Conservation (phyloP, 2,888 invertebrate species). For the Tenodera sinensis region DNA sequence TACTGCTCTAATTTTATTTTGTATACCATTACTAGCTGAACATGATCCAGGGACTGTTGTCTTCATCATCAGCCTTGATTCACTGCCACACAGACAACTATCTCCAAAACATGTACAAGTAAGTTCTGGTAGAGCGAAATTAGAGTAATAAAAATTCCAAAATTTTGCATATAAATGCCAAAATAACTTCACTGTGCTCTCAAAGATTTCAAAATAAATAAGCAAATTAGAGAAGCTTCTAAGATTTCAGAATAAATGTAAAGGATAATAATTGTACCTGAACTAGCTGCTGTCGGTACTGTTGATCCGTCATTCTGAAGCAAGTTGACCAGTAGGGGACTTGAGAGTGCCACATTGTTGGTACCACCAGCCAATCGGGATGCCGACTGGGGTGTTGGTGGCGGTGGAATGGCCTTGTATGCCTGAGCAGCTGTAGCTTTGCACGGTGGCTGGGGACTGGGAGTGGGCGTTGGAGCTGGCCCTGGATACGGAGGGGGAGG, state of each 20-base stretch:
- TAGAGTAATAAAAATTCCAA: no score
- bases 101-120: no score
- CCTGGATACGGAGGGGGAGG: conserved; percentile 47
- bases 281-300: conserved; percentile 12
- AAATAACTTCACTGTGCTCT: no score
- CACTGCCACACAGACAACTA: no score
- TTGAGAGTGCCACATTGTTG: conserved; percentile 68
- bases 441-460: conserved; percentile 27
- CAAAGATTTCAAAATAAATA: no score
- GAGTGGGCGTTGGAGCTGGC: conserved; percentile 27
- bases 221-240: no score
- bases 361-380: conserved; percentile 23
- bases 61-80: no score
- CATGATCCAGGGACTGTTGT: no score
- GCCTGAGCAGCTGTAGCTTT: conserved; percentile 41
- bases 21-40: no score
- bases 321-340: conserved; percentile 86
- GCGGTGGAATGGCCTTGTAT: conserved; percentile 32
- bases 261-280: background rate
- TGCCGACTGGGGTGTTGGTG: conserved; percentile 19
- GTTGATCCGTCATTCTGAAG: conserved; percentile 74
- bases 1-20: no score
- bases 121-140: no score
- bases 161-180: no score
- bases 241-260: background rate